Evolutionary conservation across 2,797 vertebrate genomes (phyloP).

Genomic region (Thunnus albacares): DNA sequence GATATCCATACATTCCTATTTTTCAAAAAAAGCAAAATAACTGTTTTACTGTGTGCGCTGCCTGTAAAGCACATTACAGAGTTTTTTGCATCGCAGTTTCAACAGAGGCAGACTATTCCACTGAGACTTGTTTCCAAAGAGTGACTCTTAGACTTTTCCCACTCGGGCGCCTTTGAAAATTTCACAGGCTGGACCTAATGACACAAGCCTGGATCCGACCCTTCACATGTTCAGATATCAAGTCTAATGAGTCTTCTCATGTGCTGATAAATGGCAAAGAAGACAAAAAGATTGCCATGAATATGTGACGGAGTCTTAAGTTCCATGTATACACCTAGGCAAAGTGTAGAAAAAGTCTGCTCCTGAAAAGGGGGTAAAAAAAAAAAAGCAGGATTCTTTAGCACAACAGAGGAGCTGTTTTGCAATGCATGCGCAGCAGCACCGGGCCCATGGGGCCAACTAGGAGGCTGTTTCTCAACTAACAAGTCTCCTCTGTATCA

Average conservation of each 20-base stretch:
- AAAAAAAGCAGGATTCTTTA: conserved; percentile 85
- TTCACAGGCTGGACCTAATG: conserved; percentile 80
- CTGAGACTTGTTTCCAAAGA: conserved; percentile 79
- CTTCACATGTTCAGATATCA: conserved; percentile 68
- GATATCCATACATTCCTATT: conserved; percentile 51
- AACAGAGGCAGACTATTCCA: conserved; percentile 73
- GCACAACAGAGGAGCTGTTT: conserved; percentile 91
- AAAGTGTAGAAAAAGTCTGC: conserved; percentile 83
- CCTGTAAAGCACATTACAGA: conserved; percentile 73
- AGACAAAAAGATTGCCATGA: conserved; percentile 64
- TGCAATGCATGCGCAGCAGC: conserved; percentile 89
- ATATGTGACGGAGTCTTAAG: conserved; percentile 71
- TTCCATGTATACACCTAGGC: conserved; percentile 83
- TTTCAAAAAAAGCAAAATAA: conserved; percentile 71
- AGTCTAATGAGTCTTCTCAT: conserved; percentile 75
- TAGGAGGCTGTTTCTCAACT: conserved; percentile 91
- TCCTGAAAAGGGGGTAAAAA: conserved; percentile 79
- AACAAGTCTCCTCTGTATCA: conserved; percentile 93
- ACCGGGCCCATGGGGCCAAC: conserved; percentile 89
- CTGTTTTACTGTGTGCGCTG: conserved; percentile 63
- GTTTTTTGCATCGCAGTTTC: conserved; percentile 66
- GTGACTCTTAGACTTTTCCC: conserved; percentile 75
- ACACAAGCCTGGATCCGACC: conserved; percentile 67
- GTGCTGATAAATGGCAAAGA: conserved; percentile 62
- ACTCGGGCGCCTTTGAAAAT: conserved; percentile 75